A percentile compares a stretch with the other conserved stretches of the same genome.
phyloP scores from a whole-genome alignment of 2,113 vertebrate genomes.

The Lepisosteus osseus region DNA sequence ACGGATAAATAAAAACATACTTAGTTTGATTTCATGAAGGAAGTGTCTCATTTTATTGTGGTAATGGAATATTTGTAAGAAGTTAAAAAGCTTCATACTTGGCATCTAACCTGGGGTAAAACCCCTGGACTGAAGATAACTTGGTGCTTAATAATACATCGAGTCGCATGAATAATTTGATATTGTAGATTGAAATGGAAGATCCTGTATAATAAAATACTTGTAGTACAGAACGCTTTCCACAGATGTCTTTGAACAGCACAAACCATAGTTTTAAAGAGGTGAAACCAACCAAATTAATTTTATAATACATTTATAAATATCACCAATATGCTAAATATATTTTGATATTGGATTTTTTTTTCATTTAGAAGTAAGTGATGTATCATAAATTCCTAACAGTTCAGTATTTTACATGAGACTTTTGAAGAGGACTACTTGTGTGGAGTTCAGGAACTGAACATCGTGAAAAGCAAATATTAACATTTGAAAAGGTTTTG shows the following conservation, averaged over 20 bases:
- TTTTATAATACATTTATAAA: slow-evolving; percentile 12
- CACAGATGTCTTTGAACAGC: slow-evolving; percentile 17
- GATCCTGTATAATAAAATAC: slow-evolving; percentile 15
- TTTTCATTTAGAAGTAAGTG: not conserved
- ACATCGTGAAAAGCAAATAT: slow-evolving; percentile 13
- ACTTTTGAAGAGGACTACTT: slow-evolving; percentile 1
- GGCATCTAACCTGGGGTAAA: slow-evolving; percentile 11
- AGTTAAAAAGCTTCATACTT: slow-evolving; percentile 8
- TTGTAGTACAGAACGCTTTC: slow-evolving; percentile 24
- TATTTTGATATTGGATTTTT: slow-evolving; percentile 14
- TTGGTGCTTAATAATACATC: slow-evolving; percentile 32
- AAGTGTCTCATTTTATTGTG: too few relatives aligned
- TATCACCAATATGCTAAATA: not conserved
- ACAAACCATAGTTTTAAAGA: not conserved
- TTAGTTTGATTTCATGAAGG: too few relatives aligned
- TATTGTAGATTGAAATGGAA: slow-evolving; percentile 30
- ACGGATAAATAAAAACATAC: too few relatives aligned
- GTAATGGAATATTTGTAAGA: too few relatives aligned
- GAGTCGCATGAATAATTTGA: slow-evolving; percentile 31
- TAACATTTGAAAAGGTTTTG: slow-evolving; percentile 18
- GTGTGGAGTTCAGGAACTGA: not conserved
- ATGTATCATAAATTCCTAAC: not conserved
- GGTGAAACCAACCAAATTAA: slow-evolving; percentile 12
- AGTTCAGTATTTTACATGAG: slow-evolving; percentile 8
- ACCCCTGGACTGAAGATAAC: slow-evolving; percentile 6